A percentile compares a stretch with the other conserved stretches of the same genome.
Conservation (phyloP, 2,113 vertebrate genomes). For the Gambusia affinis region DNA sequence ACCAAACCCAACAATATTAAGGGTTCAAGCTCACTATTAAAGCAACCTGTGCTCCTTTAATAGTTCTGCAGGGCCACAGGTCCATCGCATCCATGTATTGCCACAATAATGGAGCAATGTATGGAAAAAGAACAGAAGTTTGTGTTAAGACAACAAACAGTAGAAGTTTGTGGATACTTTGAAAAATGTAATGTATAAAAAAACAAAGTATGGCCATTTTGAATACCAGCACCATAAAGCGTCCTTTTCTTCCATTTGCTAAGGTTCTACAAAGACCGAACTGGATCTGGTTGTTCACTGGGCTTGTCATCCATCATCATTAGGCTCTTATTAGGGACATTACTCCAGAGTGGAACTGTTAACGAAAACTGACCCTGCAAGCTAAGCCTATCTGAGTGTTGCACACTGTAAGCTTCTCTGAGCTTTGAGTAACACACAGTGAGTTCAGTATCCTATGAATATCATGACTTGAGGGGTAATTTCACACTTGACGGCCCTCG, state of each 20-base stretch:
- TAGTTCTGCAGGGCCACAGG: neutral
- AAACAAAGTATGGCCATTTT: neutral
- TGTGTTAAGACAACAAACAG: neutral
- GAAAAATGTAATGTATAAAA: neutral
- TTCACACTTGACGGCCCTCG: conserved; percentile 25
- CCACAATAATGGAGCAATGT: too few species aligned
- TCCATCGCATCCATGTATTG: too few species aligned
- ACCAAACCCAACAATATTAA: neutral
- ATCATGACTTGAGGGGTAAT: conserved; percentile 27
- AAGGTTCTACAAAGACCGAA: conserved; percentile 16
- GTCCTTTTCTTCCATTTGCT: conserved; percentile 18
- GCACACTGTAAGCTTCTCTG: conserved; percentile 15
- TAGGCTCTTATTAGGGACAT: conserved; percentile 20
- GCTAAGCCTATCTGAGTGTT: conserved; percentile 24
- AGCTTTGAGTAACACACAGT: conserved; percentile 13
- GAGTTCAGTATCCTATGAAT: conserved; percentile 26
- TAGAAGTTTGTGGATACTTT: neutral
- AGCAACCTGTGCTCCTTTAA: neutral
- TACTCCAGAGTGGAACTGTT: conserved; percentile 16
- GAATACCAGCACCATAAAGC: neutral
- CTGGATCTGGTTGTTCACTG: conserved; percentile 26
- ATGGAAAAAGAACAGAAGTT: too few species aligned
- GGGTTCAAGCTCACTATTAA: neutral
- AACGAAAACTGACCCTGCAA: conserved; percentile 28
- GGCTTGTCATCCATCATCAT: conserved; percentile 40